Base-by-base conservation (phyloP, 2,113 vertebrate genomes). In the Tyto alba region DNA sequence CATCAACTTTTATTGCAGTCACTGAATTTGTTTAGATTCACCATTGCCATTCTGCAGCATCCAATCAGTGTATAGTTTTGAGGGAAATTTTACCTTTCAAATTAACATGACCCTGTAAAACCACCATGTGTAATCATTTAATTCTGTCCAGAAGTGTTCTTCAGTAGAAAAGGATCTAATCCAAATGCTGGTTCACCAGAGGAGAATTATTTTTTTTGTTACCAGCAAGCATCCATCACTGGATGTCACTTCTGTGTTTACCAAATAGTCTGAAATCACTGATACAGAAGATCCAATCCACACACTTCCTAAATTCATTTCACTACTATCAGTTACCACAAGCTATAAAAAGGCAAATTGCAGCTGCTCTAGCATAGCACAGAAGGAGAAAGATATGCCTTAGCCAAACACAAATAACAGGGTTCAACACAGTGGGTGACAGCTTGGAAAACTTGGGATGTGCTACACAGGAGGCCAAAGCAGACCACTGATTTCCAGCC, bases 271-370 rank as follows among this genome's bases (percentile, higher is more conserved):
- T 95, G 85, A 96, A 97, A 96, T 76, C 91, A 91, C 92, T 95
- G 91, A 88, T 87, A 92, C 3, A 59, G 95, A 95, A 91, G 96
- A 96, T 92, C 81, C 84, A 94, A 82, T 91, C 66, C 93, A 74
- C 93, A 95, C 63, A 73, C 52, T 93, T 95, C 91, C 84, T 95
- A 95, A 96, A 95, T 97, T 95, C 77, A 85, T 96, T 96, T 97
- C 94, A 91, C 62, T 83, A 81, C 91, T 96, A 92, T 96, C 94
- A 92, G 94, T 95, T 95, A 93, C 95, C 90, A 88, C 86, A 88
- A 89, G 91, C 92, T 79, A 95, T 91, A 89, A 96, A 96, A 97
- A 94, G 74, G 89, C 92, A 93, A 95, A 96, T 76, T 96, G 89
- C 90, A 95, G 90, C 92, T 93, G 96, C 92, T 96, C 16, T 92